A percentile compares a stretch with the other conserved stretches of the same genome.
Evolutionary conservation across 1,140 invertebrate genomes (phyloP).

Genomic region (Drosophila saltans): DNA sequence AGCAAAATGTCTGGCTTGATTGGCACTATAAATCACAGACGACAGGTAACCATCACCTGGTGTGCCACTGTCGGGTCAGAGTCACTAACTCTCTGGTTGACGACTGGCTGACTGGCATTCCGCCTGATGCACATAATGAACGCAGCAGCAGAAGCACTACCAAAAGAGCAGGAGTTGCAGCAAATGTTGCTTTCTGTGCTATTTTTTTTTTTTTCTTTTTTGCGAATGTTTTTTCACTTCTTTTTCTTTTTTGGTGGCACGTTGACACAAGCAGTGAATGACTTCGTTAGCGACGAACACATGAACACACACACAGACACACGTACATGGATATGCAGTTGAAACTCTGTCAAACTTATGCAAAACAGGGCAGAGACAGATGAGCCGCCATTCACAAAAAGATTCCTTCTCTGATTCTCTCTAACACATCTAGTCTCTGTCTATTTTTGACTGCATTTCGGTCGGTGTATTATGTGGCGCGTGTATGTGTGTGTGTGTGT

Average conservation of each 20-base stretch:
- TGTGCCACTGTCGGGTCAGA: neutral
- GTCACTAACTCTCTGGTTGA: neutral
- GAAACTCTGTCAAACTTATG: constrained; percentile 70
- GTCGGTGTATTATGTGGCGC: neutral
- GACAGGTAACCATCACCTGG: constrained; percentile 36
- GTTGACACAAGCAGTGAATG: constrained; percentile 65
- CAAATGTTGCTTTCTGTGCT: constrained; percentile 20
- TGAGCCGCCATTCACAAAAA: constrained; percentile 34
- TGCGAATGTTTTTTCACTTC: neutral
- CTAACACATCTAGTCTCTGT: neutral
- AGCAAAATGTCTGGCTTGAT: constrained; percentile 74
- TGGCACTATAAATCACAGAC: constrained; percentile 74
- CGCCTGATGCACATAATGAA: constrained; percentile 64
- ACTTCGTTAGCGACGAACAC: constrained; percentile 66
- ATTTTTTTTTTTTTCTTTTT: constrained; percentile 17
- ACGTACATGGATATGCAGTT: neutral
- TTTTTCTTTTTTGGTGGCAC: constrained; percentile 2
- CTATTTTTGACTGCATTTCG: constrained; percentile 7
- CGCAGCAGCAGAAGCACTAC: constrained; percentile 22
- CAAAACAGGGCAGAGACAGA: constrained; percentile 55
- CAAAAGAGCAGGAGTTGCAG: constrained; percentile 34
- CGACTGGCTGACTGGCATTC: constrained; percentile 22
- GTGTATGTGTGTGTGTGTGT: constrained; percentile 9
- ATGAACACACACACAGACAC: constrained; percentile 31
- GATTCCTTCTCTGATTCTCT: constrained; percentile 14